Evolutionary conservation across 2,888 invertebrate species (phyloP).

Genomic region (Linnaemya tessellans): DNA sequence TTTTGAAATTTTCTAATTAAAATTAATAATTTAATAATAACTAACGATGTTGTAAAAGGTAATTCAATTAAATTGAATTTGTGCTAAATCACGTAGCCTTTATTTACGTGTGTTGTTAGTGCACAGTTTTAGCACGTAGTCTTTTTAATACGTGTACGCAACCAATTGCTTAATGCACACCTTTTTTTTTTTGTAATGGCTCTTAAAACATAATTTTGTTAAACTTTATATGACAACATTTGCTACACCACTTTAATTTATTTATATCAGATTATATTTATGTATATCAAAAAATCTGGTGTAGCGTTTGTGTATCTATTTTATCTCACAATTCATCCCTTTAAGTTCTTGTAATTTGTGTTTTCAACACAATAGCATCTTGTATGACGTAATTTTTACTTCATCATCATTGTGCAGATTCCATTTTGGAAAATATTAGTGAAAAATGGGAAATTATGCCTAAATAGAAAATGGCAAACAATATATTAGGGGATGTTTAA

Average conservation of each 20-base stretch:
- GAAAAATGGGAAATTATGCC: not conserved
- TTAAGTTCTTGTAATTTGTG: not conserved
- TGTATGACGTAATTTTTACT: constrained; percentile 6
- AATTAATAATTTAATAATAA: constrained; percentile 15
- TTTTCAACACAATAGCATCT: not conserved
- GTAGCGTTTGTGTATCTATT: not conserved
- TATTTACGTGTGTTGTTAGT: not conserved
- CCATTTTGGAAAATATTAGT: not conserved
- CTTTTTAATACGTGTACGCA: not conserved
- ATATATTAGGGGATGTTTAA: constrained; percentile 8
- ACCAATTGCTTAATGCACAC: not conserved
- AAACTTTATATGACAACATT: too few relatives aligned
- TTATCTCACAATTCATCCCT: not conserved
- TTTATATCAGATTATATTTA: too few relatives aligned
- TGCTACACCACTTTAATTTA: not conserved
- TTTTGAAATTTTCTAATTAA: not conserved
- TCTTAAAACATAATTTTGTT: not conserved
- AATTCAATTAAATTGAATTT: not conserved
- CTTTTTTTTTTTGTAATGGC: not conserved
- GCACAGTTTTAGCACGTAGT: not conserved
- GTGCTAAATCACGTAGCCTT: not conserved
- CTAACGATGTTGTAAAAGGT: not conserved
- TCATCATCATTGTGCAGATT: not conserved
- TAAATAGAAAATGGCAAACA: not conserved
- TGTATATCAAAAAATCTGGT: too few relatives aligned